Conservation (phyloP, 2,888 invertebrate genomes). For the Hermaeophaga mercurialis region DNA sequence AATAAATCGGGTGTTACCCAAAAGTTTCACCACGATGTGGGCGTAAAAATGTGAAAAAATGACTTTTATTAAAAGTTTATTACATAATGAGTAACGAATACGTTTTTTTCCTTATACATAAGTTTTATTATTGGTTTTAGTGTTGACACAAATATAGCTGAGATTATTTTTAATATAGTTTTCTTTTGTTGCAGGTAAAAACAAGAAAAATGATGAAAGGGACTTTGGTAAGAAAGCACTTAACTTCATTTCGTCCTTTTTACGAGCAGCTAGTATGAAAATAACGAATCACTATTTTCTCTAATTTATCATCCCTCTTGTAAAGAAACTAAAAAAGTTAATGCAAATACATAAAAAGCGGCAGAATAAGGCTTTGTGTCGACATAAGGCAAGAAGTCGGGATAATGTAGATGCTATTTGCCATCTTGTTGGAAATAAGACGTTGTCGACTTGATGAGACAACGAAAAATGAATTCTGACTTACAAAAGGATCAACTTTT, state of each 20-base stretch:
- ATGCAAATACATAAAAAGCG: slow-evolving; percentile 24
- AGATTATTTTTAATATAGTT: not conserved
- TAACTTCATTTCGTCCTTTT: slow-evolving; percentile 8
- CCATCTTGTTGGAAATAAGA: slow-evolving; percentile 15
- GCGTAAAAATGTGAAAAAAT: too few species aligned
- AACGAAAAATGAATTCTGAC: slow-evolving; percentile 18
- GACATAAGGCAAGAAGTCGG: slow-evolving; percentile 27
- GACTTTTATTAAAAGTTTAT: too few species aligned
- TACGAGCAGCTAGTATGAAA: slow-evolving; percentile 2
- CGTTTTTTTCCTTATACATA: too few species aligned
- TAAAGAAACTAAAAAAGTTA: slow-evolving; percentile 26
- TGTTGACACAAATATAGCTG: too few species aligned
- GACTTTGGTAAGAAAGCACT: slow-evolving; percentile 21
- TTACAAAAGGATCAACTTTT: slow-evolving; percentile 1
- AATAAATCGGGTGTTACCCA: too few species aligned
- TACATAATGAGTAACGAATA: too few species aligned
- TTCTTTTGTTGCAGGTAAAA: slow-evolving; percentile 25
- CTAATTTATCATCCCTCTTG: slow-evolving; percentile 25
- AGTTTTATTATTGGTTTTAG: too few species aligned
- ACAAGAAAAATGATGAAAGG: not conserved
- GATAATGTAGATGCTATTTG: slow-evolving; percentile 32
- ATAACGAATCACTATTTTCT: slow-evolving; percentile 25
- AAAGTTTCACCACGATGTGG: too few species aligned
- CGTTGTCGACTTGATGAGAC: slow-evolving; percentile 18
- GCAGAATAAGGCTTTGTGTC: slow-evolving; percentile 28